Base-by-base conservation (phyloP, 2,888 invertebrate genomes). In the Cryptops parisi region DNA sequence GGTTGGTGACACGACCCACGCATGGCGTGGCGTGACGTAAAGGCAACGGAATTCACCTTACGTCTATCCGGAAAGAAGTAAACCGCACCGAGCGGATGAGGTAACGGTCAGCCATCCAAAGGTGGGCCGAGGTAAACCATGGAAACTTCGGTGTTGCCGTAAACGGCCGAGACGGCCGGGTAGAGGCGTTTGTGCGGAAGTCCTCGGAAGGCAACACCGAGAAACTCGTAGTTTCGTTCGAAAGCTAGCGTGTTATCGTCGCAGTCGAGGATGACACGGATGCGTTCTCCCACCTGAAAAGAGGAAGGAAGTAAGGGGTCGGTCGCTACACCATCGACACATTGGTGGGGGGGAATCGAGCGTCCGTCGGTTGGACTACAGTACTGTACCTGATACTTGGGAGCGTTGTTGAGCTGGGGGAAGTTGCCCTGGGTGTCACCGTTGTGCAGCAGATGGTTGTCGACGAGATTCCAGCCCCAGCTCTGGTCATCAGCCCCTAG, bases 401-500 rank as follows among this genome's bases (percentile, higher is more conserved):
- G 93, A 61, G 91, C 89, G 74, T 97, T 97, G 71, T 88, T 96
- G 57, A 93, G 74, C 57, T 87, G 73, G 41, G 96, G 94, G 74
- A 90, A 96, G 67, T 84, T 88, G 59, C 91, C 93, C 72, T 89
- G 87, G 59, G 84, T 84, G 71, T 91, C 87, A 52, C 96, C 96
- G 75, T 94, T 93, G 69, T 98, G 96, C 62, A 96, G 74, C 61
- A 97, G 78, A 72, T 88, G 83, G 75, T 96, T 97, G 73, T 97
- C 96, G 49, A 97, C 96, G 62, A 98, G 77, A 77, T 97, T 97
- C 97, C 97, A 98, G 15, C 97, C 97, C 97, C 97, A 98, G 65
- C 93, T 94, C 69, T 96, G 86, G 68, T 91, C 89, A 73, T 97
- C 93, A 3, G 88, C 85, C 26, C 97, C 97, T 58, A 97, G 73